Conservation (phyloP, 2,797 vertebrate genomes). For the Sorex maritimensis region DNA sequence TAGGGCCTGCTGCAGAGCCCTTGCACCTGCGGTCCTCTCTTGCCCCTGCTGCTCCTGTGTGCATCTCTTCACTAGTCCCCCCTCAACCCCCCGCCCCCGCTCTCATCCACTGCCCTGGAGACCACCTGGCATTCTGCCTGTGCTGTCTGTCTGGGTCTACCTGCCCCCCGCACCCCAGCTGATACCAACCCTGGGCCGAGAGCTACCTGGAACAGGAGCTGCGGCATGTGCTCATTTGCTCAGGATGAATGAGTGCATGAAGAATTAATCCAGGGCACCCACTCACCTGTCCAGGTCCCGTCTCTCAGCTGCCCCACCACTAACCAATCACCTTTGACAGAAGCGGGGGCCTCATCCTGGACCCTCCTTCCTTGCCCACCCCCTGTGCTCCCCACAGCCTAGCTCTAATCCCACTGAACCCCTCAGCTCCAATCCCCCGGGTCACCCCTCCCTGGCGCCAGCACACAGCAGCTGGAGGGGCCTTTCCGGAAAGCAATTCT, state of each 20-base stretch:
- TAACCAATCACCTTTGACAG: neutral
- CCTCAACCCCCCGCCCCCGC: neutral
- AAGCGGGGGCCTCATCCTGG: neutral
- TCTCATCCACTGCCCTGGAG: neutral
- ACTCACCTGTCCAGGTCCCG: too few species aligned
- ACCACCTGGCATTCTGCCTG: too few species aligned
- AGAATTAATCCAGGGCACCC: slow-evolving; percentile 63
- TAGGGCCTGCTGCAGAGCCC: neutral
- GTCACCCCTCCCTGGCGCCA: neutral
- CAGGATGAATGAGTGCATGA: slow-evolving; percentile 68
- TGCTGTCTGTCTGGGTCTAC: neutral
- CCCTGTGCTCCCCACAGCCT: neutral
- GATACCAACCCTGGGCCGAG: neutral
- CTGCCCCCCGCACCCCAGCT: neutral
- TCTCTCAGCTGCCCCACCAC: neutral
- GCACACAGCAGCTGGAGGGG: neutral
- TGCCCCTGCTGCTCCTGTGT: neutral
- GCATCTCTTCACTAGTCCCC: neutral
- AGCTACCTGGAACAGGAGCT: neutral
- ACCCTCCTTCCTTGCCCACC: neutral
- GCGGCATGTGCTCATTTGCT: neutral
- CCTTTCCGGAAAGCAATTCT: neutral
- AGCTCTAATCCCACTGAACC: neutral
- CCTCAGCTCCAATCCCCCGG: neutral
- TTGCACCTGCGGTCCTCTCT: neutral